These are phyloP conservation scores for Formica exsecta DNA, from an alignment of 1,140 invertebrate genomes.

Conservation along the genomic window DNA sequence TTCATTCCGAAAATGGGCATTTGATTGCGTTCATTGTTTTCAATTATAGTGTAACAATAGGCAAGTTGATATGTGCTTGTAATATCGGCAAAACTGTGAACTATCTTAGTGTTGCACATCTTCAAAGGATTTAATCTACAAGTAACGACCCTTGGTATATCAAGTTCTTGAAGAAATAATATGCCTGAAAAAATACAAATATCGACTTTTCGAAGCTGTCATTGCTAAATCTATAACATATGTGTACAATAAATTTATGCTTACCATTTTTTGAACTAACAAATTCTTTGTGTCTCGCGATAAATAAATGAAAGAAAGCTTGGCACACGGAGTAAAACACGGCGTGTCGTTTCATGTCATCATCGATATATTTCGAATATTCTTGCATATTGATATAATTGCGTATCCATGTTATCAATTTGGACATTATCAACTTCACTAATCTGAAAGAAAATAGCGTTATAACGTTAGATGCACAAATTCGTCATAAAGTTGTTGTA, in stretches of 20 bases:
- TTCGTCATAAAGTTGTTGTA: slow-evolving; percentile 11
- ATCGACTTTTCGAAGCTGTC: slow-evolving; percentile 36
- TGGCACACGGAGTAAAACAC: slow-evolving; percentile 97
- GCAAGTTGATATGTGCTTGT: slow-evolving; percentile 95
- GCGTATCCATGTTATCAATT: slow-evolving; percentile 92
- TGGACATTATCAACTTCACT: slow-evolving; percentile 88
- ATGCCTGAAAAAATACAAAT: slow-evolving; percentile 88
- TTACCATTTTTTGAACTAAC: slow-evolving; percentile 91
- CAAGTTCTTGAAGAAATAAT: slow-evolving; percentile 92
- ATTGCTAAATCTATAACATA: slow-evolving; percentile 31
- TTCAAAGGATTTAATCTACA: slow-evolving; percentile 95
- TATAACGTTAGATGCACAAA: background rate
- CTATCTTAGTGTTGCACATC: slow-evolving; percentile 91
- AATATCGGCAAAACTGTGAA: slow-evolving; percentile 94
- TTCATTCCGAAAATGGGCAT: slow-evolving; percentile 87
- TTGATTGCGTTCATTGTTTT: slow-evolving; percentile 92
- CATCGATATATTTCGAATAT: slow-evolving; percentile 84
- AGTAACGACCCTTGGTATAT: slow-evolving; percentile 94
- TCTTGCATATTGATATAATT: slow-evolving; percentile 90
- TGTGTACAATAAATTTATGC: slow-evolving; percentile 71
- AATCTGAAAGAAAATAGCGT: slow-evolving; percentile 85
- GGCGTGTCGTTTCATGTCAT: slow-evolving; percentile 90
- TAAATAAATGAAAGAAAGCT: slow-evolving; percentile 95
- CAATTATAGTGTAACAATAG: slow-evolving; percentile 96
- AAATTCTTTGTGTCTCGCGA: slow-evolving; percentile 94